phyloP scores from a whole-genome alignment of 2,797 vertebrate species.

The Staurois parvus region DNA sequence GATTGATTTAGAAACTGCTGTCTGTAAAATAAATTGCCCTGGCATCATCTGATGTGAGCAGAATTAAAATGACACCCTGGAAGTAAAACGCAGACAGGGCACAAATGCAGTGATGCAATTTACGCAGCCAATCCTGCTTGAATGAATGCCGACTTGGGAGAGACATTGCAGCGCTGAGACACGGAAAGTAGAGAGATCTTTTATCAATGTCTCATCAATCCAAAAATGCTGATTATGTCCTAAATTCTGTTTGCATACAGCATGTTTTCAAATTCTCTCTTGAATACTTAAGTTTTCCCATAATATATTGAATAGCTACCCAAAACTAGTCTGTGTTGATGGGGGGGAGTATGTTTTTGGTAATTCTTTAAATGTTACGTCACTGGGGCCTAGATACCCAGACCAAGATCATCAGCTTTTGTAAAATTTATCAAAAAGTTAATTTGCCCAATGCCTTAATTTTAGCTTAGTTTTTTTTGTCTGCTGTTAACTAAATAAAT shows the following conservation, averaged over 20 bases:
- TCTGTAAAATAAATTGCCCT: slow-evolving; percentile 45
- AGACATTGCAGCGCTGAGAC: not conserved
- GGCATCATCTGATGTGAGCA: slow-evolving; percentile 16
- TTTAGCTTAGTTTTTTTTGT: too few relatives aligned
- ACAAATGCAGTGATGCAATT: slow-evolving; percentile 18
- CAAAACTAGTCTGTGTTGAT: too few relatives aligned
- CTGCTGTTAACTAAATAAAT: too few relatives aligned
- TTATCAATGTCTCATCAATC: slow-evolving; percentile 16
- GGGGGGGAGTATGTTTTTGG: too few relatives aligned
- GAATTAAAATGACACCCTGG: slow-evolving; percentile 36
- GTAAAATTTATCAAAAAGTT: too few relatives aligned
- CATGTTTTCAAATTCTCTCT: too few relatives aligned
- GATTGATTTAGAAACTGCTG: slow-evolving; percentile 57
- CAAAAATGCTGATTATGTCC: not conserved
- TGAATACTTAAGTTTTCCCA: too few relatives aligned
- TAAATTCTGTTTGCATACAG: not conserved
- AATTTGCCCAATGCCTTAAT: too few relatives aligned
- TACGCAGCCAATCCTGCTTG: not conserved
- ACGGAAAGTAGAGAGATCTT: not conserved
- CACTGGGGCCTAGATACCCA: too few relatives aligned
- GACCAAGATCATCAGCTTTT: too few relatives aligned
- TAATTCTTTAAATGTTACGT: too few relatives aligned
- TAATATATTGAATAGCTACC: too few relatives aligned
- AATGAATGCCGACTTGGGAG: slow-evolving; percentile 16
- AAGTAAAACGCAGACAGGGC: slow-evolving; percentile 19